Base-by-base conservation (phyloP, 2,797 vertebrate genomes). In the Yasuhikotakia modesta region DNA sequence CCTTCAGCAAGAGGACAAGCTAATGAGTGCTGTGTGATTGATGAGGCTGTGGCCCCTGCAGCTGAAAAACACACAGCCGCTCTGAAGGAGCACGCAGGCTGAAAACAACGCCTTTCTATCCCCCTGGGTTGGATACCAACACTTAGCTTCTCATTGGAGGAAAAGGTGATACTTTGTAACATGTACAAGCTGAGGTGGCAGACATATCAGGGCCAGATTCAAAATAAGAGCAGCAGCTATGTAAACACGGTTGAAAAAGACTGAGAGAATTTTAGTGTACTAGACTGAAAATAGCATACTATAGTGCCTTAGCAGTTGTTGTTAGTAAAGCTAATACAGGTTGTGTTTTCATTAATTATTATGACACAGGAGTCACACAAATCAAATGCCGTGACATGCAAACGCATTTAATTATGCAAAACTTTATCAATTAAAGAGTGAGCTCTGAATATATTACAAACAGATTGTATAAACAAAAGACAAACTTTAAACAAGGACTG, bases 21-120 rank as follows among this genome's bases (percentile, higher is more conserved):
- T 88, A 89, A 91, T 92, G 89, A 90, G 81, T 81, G 83, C 70
- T 61, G 74, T 64, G 83, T 90, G 90, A 91, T 90, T 89, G 88
- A 91, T 91, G 84, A 87, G 66, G 76, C 80, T 82, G 82, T 79
- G 79, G 46, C 70, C 73, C 66, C 79, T 76, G 75, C 70, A 69
- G 55, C 75, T 76, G 66, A 80, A 65, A 74, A 76, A 63, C 77
- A 75, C 79, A 81, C 16, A 22, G 53, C 70, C 67, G 53, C 61
- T 61, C 73, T 81, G 78, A 79, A 83, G 72, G 61, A 70, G 82
- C 60, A 73, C 71, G 76, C 78, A 48, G 72, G 82, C 74, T 77
- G 32, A 78, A 74, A 78, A 79, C 69, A 80, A 76, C 60, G 48
- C 32, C 75, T 77, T 78, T 70, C 69, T 81, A 87, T 85, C 73